phyloP scores from a whole-genome alignment of 2,797 vertebrate genomes.

The Agapornis canus region DNA sequence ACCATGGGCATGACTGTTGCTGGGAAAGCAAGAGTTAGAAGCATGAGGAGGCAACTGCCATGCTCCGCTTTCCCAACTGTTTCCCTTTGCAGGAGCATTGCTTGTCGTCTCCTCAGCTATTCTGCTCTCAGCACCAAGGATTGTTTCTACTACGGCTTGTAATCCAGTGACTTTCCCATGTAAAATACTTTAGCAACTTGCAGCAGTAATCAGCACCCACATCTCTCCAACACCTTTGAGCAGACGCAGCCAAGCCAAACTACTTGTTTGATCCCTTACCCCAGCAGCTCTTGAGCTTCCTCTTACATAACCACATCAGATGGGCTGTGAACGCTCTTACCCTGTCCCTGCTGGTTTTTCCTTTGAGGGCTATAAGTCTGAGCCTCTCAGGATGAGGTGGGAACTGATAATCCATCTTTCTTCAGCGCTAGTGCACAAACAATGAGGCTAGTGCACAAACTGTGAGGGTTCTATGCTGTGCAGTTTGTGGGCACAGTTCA shows the following conservation, averaged over 20 bases:
- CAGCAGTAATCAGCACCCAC: background rate
- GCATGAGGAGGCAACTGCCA: rapidly evolving
- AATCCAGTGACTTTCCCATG: background rate
- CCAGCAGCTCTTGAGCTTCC: background rate
- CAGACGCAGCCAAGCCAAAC: background rate
- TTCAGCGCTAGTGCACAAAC: rapidly evolving
- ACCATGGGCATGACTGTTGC: background rate
- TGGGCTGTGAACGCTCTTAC: background rate
- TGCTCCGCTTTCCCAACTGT: rapidly evolving
- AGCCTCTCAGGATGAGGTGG: background rate
- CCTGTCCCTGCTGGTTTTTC: background rate
- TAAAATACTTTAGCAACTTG: background rate
- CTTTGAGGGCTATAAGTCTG: rapidly evolving
- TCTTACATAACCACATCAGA: background rate
- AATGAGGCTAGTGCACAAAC: rapidly evolving
- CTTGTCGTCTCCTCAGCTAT: background rate
- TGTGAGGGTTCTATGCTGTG: background rate
- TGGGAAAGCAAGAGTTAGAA: background rate
- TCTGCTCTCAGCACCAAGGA: background rate
- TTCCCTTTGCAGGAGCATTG: background rate
- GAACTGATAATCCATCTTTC: background rate
- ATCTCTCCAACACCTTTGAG: background rate
- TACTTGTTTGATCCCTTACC: rapidly evolving
- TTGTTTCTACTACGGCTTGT: background rate
- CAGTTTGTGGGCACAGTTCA: background rate